Evolutionary conservation across 30 jellyfish, hydroid and myxozoan species (phyloP), one percentile per base, ranked within the genome.

Genomic region (Aurelia aurita complex sp. Pacific): DNA sequence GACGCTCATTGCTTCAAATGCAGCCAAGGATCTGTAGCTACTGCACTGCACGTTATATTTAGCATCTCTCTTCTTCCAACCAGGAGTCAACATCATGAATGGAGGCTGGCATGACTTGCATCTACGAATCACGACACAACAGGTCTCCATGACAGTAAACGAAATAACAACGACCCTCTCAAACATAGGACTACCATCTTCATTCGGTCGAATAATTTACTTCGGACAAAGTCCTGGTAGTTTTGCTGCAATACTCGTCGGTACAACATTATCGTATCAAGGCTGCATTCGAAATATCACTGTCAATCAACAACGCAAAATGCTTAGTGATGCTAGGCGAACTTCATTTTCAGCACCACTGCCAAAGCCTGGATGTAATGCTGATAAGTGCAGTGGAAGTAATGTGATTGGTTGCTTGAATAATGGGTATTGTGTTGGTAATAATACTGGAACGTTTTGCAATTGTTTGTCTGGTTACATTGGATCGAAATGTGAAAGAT

Each of bases 351-450:
- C 64, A 23, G 67, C 80, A 9, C 86, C 92, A 2, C 42, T 83
- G 51, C 86, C 92, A 15, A 12, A 29, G 54, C 80, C 92, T 11
- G 86, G 92, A 34, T 83, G 92, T 42, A 18, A 14, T 2, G 81
- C 75, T 6, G 92, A 83, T 46, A 83, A 62, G 36, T 83, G 92
- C 69, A 59, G 67, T 38, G 36, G 32, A 19, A 16, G 38, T 7
- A 50, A 40, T 36, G 69, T 23, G 16, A 62, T 42, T 18, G 46
- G 19, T 1, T 83, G 92, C 59, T 83, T 73, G 64, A 40, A 51
- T 50, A 83, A 83, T 83, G 92, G 92, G 59, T 15, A 83, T 59
- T 83, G 92, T 62, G 64, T 73, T 83, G 92, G 92, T 7, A 83
- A 83, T 61, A 83, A 73, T 46, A 71, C 73, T 72, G 92, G 92